A percentile compares a stretch with the other conserved stretches of the same genome.
phyloP scores from a whole-genome alignment of 2,797 vertebrate genomes.

The Philypnodon macrostomus region DNA sequence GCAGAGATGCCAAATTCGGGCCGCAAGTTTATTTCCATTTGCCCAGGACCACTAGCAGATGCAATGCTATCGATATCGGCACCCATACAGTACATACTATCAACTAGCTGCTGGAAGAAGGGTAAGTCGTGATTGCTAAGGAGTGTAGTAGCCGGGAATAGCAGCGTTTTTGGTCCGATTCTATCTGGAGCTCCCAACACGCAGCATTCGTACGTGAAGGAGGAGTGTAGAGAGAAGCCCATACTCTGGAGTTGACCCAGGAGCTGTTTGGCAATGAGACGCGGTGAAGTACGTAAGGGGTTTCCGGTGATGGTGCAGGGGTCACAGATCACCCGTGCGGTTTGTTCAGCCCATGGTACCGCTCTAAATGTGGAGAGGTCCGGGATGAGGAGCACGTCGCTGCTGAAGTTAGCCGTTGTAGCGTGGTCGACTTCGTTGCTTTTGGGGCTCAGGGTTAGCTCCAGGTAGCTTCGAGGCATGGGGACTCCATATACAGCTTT shows the following conservation, averaged over 20 bases:
- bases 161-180: slow-evolving; percentile 85
- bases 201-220: slow-evolving; percentile 92
- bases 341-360: slow-evolving; percentile 89
- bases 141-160: slow-evolving; percentile 87
- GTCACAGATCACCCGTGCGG: slow-evolving; percentile 90
- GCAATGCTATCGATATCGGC: slow-evolving; percentile 90
- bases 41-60: slow-evolving; percentile 85
- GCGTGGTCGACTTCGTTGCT: slow-evolving; percentile 85
- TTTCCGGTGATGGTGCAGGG: slow-evolving; percentile 83
- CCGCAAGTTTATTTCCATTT: slow-evolving; percentile 90
- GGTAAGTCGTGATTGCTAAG: slow-evolving; percentile 86
- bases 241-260: slow-evolving; percentile 81
- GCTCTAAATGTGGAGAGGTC: slow-evolving; percentile 86
- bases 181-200: slow-evolving; percentile 85
- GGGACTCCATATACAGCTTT: slow-evolving; percentile 86
- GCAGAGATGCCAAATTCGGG: slow-evolving; percentile 86
- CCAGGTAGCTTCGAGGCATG: slow-evolving; percentile 91
- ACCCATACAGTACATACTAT: slow-evolving; percentile 88
- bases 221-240: slow-evolving; percentile 85
- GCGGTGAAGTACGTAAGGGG: slow-evolving; percentile 86
- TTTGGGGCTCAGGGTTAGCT: slow-evolving; percentile 84
- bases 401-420: slow-evolving; percentile 82
- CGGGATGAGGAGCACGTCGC: slow-evolving; percentile 88
- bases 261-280: slow-evolving; percentile 86
- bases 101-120: slow-evolving; percentile 90